Conservation (phyloP, 1,140 invertebrate species). For the Diorhabda elongata region DNA sequence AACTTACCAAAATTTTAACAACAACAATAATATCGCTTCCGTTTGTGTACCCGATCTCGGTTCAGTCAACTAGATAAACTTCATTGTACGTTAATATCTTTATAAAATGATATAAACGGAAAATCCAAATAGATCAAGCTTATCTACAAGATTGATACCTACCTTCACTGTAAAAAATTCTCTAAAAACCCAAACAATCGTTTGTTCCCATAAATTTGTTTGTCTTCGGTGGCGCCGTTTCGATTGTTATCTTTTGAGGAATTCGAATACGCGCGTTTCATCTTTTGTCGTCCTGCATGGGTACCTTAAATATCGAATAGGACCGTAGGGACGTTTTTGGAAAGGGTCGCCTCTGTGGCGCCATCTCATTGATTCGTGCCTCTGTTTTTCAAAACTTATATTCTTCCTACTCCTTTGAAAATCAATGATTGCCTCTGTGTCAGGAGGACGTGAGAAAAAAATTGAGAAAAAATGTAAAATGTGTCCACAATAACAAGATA, state of each 20-base stretch:
- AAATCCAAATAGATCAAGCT: no score
- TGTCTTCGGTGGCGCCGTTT: neutral
- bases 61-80: no score
- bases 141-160: no score
- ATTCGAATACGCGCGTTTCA: neutral
- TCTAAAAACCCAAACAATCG: neutral
- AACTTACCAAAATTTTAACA: no score
- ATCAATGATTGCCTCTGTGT: neutral
- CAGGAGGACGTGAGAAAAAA: neutral
- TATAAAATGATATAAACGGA: no score
- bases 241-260: neutral
- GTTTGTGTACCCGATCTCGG: no score
- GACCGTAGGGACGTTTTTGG: slow-evolving; percentile 1
- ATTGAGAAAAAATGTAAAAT: no score
- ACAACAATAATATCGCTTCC: no score
- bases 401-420: neutral
- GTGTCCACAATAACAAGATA: no score
- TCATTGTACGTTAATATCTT: no score
- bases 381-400: neutral
- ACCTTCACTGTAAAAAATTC: no score
- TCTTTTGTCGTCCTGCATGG: slow-evolving; percentile 1
- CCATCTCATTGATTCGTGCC: neutral
- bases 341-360: neutral
- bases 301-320: slow-evolving; percentile 2
- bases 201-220: neutral